Percentiles rank a stretch among this genome's conserved stretches.
These are phyloP conservation scores for Drosophila incognita DNA, from an alignment of 2,888 invertebrate species.

Conservation along the genomic window DNA sequence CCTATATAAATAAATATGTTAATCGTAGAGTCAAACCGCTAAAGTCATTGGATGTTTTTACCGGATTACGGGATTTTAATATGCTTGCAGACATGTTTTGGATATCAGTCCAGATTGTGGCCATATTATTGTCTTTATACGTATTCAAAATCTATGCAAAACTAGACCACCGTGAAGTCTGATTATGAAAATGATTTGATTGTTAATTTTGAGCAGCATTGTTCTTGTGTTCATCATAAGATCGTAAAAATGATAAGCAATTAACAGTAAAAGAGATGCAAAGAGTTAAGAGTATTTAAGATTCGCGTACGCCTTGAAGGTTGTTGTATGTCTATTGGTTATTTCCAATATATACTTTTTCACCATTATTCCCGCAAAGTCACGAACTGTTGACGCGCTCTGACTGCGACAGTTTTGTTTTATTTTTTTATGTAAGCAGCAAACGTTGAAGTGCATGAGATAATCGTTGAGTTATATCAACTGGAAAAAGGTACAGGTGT, in stretches of 20 bases:
- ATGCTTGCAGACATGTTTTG: not conserved
- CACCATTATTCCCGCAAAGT: constrained; percentile 67
- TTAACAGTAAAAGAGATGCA: not conserved
- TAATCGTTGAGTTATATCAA: constrained; percentile 56
- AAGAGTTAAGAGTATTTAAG: constrained; percentile 25
- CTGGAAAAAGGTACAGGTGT: constrained; percentile 30
- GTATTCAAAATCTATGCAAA: constrained; percentile 1
- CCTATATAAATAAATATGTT: not conserved
- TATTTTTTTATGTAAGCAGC: constrained; percentile 47
- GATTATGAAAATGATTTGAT: not conserved
- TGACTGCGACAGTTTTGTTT: constrained; percentile 55
- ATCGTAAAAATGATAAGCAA: not conserved
- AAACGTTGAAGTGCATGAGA: constrained; percentile 56
- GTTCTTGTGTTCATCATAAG: not conserved
- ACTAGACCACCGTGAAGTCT: too few relatives aligned
- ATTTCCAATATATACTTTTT: constrained; percentile 28
- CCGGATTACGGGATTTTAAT: not conserved
- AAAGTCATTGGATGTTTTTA: not conserved
- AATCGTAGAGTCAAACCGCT: not conserved
- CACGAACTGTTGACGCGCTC: constrained; percentile 58
- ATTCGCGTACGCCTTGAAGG: not conserved
- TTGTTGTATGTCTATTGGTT: constrained; percentile 19
- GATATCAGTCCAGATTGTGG: not conserved
- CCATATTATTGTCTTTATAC: not conserved
- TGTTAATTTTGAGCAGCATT: not conserved